phyloP scores from a whole-genome alignment of 2,113 vertebrate genomes.

The Chelonoidis abingdonii region DNA sequence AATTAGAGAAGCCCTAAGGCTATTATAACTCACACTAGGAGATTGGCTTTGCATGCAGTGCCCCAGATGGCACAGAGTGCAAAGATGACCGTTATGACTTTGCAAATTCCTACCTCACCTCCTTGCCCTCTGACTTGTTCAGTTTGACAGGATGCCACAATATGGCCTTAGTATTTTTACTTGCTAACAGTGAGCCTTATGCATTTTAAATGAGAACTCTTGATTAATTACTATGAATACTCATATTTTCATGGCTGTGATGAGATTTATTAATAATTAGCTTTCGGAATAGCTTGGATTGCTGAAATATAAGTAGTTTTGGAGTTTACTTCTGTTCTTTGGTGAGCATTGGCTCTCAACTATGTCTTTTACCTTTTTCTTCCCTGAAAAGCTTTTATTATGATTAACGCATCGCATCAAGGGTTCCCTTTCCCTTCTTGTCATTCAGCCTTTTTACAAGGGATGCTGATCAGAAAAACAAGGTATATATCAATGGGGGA shows the following conservation, averaged over 20 bases:
- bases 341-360: neutral
- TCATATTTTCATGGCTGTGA: neutral
- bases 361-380: neutral
- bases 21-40: too few relatives aligned
- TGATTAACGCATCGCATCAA: neutral
- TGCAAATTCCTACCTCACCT: neutral
- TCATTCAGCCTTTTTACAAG: neutral
- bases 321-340: neutral
- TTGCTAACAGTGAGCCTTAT: neutral
- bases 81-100: neutral
- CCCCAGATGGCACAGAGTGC: neutral
- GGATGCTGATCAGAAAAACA: neutral
- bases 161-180: neutral
- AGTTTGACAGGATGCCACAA: neutral
- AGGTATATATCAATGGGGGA: neutral
- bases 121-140: neutral
- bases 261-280: neutral
- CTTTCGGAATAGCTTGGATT: neutral
- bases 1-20: too few relatives aligned
- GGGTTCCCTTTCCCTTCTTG: neutral
- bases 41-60: neutral
- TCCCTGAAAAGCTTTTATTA: neutral
- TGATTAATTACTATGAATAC: neutral
- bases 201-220: neutral
- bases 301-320: neutral